Percentiles rank a stretch among this genome's conserved stretches.
Conservation (phyloP, 2,797 vertebrate genomes). For the Nannoperca australis region DNA sequence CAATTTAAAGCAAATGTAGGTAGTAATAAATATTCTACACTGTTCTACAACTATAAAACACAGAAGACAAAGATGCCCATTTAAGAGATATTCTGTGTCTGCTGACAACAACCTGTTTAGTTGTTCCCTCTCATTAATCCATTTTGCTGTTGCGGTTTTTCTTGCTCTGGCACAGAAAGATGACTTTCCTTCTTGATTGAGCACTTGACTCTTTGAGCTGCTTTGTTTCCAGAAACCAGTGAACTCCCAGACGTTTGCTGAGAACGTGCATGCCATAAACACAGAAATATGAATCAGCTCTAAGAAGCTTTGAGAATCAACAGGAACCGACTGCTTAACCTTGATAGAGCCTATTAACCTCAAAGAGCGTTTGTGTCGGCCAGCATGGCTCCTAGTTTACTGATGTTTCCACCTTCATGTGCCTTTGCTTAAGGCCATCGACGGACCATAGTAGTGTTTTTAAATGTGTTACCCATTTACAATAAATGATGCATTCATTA, state of each 20-base stretch:
- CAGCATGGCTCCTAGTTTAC: background rate
- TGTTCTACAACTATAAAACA: too few relatives aligned
- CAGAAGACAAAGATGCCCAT: background rate
- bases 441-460: background rate
- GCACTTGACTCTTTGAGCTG: background rate
- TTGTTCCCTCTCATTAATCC: background rate
- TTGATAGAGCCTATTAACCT: background rate
- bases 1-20: too few relatives aligned
- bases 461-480: slow-evolving; percentile 14
- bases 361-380: background rate
- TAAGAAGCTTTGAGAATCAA: background rate
- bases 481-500: slow-evolving; percentile 22
- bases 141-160: background rate
- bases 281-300: background rate
- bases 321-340: slow-evolving; percentile 1
- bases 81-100: background rate
- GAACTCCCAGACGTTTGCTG: background rate
- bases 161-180: background rate
- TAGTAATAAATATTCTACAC: too few relatives aligned
- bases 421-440: too few relatives aligned
- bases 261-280: background rate
- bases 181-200: background rate
- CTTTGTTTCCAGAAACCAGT: background rate
- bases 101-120: background rate
- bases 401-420: background rate